These are phyloP conservation scores for Hydrochoerus hydrochaeris DNA, from an alignment of 2,113 vertebrate species.

Conservation along the genomic window DNA sequence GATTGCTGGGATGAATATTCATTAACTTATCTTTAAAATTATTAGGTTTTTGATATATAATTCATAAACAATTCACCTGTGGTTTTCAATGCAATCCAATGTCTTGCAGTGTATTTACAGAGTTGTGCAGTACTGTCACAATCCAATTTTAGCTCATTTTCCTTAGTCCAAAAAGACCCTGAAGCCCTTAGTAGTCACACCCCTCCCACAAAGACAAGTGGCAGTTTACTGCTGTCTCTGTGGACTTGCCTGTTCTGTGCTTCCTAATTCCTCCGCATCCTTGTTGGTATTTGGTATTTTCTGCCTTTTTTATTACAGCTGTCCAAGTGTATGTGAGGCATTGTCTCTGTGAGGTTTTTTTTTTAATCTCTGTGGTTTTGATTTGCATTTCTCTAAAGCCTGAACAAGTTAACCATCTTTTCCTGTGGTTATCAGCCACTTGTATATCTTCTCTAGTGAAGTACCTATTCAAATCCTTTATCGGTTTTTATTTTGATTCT, in stretches of 20 bases:
- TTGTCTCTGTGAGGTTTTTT: neutral
- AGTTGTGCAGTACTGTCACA: neutral
- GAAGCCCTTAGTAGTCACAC: neutral
- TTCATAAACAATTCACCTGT: neutral
- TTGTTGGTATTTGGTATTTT: neutral
- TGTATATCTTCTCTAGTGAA: neutral
- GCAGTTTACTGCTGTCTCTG: neutral
- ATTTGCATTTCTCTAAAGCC: neutral
- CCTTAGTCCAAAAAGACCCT: neutral
- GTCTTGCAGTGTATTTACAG: neutral
- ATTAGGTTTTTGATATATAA: constrained; percentile 21
- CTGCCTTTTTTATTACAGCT: neutral
- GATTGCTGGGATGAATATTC: neutral
- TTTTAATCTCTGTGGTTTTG: neutral
- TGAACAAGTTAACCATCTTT: neutral
- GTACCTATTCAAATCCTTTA: neutral
- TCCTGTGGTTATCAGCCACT: neutral
- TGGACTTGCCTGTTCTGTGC: neutral
- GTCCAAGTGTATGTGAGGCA: neutral
- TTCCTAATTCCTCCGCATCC: neutral
- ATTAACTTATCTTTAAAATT: neutral
- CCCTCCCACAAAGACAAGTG: neutral
- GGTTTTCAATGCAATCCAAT: neutral
- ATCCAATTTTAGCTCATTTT: constrained; percentile 50
- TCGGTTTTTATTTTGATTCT: neutral